Evolutionary conservation across 2,888 invertebrate genomes (phyloP), one percentile per base, ranked within the genome.

Genomic region (Hyposoter didymator): DNA sequence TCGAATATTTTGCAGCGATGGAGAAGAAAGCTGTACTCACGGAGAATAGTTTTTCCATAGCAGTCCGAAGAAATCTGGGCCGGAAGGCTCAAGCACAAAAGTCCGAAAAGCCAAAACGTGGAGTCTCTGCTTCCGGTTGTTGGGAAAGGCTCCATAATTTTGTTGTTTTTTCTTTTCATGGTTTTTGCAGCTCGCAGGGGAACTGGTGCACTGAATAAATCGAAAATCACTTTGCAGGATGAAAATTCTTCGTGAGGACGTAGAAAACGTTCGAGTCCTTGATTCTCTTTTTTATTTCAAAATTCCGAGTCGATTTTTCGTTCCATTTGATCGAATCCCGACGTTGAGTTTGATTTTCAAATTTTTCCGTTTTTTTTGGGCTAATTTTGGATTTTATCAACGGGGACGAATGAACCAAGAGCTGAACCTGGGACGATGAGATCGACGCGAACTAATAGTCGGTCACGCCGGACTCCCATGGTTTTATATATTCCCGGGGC

Each of bases 11-110:
- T 28, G 2, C 14, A 14, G 22, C 6, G 28, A 28, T 2, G 49
- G n/a, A 10, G 49, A 32, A 49, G 14, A 67, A 64, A 43, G 19
- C 14, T 14, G 67, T 91, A 92, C 93, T 92, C 87, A 92, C 93
- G 91, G 80, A 92, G 83, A 75, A 92, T 84, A 47, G 92, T 91
- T 87, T 91, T 92, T 83, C 91, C 92, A 45, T 75, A 74, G 83
- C 93, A 93, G 62, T 91, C 89, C 8, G 88, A 87, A 89, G 91
- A 88, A 85, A 91, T 91, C 14, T 64, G 80, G 59, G 79, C 47
- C 47, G 78, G 22, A 12, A 84, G 92, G 91, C 91, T 89, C 87
- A 91, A 88, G n/a, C 45, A 19, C 17, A 52, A 75, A 59, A 85
- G 17, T 47, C 74, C 28, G 17, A 73, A 43, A 8, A 67, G 52